Base-by-base conservation (phyloP, 2,888 invertebrate genomes). In the Ichneumoninae sp. region DNA sequence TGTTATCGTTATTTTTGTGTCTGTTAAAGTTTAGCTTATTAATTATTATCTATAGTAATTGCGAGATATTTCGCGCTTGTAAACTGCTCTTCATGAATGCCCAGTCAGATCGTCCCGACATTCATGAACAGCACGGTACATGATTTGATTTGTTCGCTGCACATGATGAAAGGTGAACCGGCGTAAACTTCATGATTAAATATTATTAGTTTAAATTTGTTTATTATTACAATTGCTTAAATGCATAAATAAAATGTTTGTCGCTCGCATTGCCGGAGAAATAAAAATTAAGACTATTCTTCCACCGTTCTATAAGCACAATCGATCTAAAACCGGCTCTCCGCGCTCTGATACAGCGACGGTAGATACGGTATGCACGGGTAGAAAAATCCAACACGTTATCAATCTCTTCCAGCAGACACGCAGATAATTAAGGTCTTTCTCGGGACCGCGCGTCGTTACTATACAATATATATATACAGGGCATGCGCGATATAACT, bases 371-470 rank as follows among this genome's bases (percentile, higher is more conserved):
- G 83, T 70, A 76, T 79, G 78, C 80, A 69, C 72, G 80, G 69
- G 72, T 65, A 69, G 62, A 57, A 77, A 62, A 85, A 82, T 80
- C 80, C 82, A 86, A 71, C 78, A 80, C 86, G 85, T 89, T 89
- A 89, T 89, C 88, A 88, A 88, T 89, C 89, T 87, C 84, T 85
- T 84, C 70, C 52, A 83, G 86, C 88, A 85, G 88, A 88, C 89
- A 89, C 87, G 88, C 87, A 86, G 89, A 89, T 89, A 89, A 89
- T 89, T 89, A 89, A 89, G 87, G 87, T 85, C 82, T 86, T 85
- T 84, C 86, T 81, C 83, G 71, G 80, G 83, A 80, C 82, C 76
- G 72, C 84, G 78, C 57, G 84, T 75, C 85, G 68, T 71, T 30
- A 60, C 36, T 50, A 60, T 52, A 57, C 65, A 72, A 26, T 60